phyloP scores from a whole-genome alignment of 2,888 invertebrate species.

The Drosophila melanocephala region DNA sequence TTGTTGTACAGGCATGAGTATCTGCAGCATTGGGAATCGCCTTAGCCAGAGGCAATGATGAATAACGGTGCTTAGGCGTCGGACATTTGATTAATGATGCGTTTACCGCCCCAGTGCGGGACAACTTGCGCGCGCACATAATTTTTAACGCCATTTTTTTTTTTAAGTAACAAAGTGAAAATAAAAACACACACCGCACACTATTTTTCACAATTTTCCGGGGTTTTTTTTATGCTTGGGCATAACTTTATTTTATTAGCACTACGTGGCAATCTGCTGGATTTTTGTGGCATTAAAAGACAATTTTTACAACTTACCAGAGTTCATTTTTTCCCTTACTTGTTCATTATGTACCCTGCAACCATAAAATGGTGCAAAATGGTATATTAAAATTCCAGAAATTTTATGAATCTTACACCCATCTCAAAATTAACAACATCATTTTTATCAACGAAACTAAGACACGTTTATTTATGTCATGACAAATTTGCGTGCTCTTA shows the following conservation, averaged over 20 bases:
- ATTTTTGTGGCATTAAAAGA: slow-evolving; percentile 80
- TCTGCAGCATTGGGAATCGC: slow-evolving; percentile 29
- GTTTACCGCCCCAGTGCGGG: slow-evolving; percentile 67
- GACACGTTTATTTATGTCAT: not conserved
- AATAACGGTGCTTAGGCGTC: slow-evolving; percentile 80
- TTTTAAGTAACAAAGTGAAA: slow-evolving; percentile 28
- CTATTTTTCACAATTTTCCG: slow-evolving; percentile 74
- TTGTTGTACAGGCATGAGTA: slow-evolving; percentile 5
- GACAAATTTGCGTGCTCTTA: not conserved
- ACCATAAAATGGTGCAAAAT: not conserved
- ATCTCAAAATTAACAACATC: not conserved
- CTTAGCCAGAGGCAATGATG: slow-evolving; percentile 76
- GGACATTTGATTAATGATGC: slow-evolving; percentile 83
- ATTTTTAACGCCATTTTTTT: slow-evolving; percentile 72
- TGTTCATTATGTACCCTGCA: slow-evolving; percentile 36
- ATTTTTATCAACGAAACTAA: not conserved
- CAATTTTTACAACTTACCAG: slow-evolving; percentile 81
- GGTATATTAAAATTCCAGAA: not conserved
- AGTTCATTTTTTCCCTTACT: slow-evolving; percentile 59
- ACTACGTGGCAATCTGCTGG: slow-evolving; percentile 82
- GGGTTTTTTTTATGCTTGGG: slow-evolving; percentile 69
- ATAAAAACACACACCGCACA: slow-evolving; percentile 48
- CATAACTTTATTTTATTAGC: slow-evolving; percentile 83
- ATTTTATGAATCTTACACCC: not conserved
- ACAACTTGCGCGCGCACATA: slow-evolving; percentile 69